Evolutionary conservation across 2,888 invertebrate species (phyloP).

Genomic region (Thalpophila matura): DNA sequence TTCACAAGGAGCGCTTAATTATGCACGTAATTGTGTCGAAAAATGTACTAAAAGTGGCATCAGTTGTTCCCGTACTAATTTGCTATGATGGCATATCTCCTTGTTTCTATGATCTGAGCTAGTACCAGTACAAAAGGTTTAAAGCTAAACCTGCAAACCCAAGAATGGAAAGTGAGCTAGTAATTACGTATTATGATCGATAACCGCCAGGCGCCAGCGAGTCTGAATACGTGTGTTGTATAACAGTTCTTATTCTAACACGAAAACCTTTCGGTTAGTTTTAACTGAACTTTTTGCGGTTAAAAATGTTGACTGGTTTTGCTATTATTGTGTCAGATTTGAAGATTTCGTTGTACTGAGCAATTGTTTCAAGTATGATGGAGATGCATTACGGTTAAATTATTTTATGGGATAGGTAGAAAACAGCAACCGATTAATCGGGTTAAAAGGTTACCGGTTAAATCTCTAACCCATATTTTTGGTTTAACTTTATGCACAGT

Average conservation of each 20-base stretch:
- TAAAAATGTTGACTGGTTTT: constrained; percentile 37
- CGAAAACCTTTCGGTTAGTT: constrained; percentile 48
- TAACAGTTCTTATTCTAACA: constrained; percentile 46
- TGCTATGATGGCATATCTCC: no score
- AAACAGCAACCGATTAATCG: no score
- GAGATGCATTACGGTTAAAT: neutral
- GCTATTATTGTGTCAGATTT: constrained; percentile 35
- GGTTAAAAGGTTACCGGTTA: no score
- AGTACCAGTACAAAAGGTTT: constrained; percentile 25
- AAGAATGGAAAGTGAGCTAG: constrained; percentile 43
- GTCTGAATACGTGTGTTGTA: constrained; percentile 63
- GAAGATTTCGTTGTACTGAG: constrained; percentile 12
- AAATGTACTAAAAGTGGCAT: no score
- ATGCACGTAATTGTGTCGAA: no score
- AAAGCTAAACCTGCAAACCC: constrained; percentile 19
- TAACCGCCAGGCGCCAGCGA: constrained; percentile 75
- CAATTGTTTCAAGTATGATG: neutral
- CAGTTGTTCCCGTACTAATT: no score
- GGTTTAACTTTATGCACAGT: no score
- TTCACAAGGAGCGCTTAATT: no score
- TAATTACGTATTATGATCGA: constrained; percentile 81
- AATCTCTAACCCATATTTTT: no score
- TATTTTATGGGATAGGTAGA: neutral
- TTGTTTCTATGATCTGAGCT: no score
- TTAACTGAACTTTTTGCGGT: constrained; percentile 35